Evolutionary conservation across 2,797 vertebrate genomes (phyloP).

Genomic region (Bradypodion pumilum): DNA sequence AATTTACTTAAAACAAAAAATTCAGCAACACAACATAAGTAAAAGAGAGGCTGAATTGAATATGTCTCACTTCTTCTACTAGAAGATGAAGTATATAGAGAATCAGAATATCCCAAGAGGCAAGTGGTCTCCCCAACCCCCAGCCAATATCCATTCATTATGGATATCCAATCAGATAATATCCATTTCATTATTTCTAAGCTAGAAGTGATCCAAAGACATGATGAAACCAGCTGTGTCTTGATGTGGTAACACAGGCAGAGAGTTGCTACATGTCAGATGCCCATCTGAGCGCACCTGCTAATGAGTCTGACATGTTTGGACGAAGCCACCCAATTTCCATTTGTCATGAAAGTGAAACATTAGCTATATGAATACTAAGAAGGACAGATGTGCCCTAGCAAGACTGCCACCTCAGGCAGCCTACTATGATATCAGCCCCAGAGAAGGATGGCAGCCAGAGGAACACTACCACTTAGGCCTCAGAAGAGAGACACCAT

Average conservation of each 20-base stretch:
- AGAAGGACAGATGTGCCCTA: constrained; percentile 64
- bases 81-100: neutral
- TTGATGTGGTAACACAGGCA: constrained; percentile 37
- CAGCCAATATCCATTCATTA: neutral
- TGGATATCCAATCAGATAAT: constrained; percentile 17
- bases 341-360: constrained; percentile 62
- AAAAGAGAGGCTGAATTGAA: neutral
- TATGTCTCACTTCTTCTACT: neutral
- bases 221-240: constrained; percentile 27
- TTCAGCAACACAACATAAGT: neutral
- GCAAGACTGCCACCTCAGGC: constrained; percentile 48
- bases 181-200: constrained; percentile 1
- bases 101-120: neutral
- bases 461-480: constrained; percentile 14
- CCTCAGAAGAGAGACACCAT: constrained; percentile 2
- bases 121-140: neutral
- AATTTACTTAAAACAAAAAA: neutral
- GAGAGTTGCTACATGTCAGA: constrained; percentile 12
- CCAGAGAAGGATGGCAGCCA: constrained; percentile 39
- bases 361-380: constrained; percentile 48
- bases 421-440: constrained; percentile 53
- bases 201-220: constrained; percentile 3
- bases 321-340: constrained; percentile 51
- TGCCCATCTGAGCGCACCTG: constrained; percentile 46
- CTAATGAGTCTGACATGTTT: constrained; percentile 66